These are phyloP conservation scores for Catharus bicknelli DNA, from an alignment of 2,113 vertebrate species.

Conservation along the genomic window DNA sequence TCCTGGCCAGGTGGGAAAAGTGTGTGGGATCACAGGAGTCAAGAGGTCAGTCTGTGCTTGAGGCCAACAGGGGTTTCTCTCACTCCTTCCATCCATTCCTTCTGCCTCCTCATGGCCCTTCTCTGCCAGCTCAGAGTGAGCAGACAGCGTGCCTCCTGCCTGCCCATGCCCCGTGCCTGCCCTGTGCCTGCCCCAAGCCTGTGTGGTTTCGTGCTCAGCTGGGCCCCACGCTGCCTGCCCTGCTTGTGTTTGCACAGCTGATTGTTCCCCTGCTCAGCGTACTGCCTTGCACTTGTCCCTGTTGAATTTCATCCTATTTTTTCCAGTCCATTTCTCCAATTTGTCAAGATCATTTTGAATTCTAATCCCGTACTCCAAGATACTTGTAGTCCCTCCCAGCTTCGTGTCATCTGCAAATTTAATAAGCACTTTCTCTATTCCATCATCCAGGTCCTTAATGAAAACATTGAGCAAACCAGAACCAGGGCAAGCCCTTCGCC, in stretches of 20 bases:
- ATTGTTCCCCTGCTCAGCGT: neutral
- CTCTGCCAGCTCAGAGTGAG: neutral
- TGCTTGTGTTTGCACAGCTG: conserved; percentile 42
- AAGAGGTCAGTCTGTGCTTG: neutral
- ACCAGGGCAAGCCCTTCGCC: neutral
- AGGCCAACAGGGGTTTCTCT: neutral
- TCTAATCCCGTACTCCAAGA: conserved; percentile 64
- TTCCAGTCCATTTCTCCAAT: conserved; percentile 70
- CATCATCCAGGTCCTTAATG: conserved; percentile 48
- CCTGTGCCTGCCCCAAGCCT: neutral
- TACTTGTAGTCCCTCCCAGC: conserved; percentile 65
- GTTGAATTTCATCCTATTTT: conserved; percentile 64
- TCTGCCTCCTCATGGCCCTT: neutral
- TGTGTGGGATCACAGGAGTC: rapidly evolving
- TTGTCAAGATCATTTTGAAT: conserved; percentile 66
- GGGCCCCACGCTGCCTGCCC: neutral
- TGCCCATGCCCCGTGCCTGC: neutral
- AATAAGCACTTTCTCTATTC: conserved; percentile 60
- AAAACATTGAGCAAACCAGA: conserved; percentile 42
- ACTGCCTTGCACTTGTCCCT: conserved; percentile 39
- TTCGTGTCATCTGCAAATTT: conserved; percentile 67
- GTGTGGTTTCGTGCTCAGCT: neutral
- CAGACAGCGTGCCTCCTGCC: neutral
- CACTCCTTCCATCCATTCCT: rapidly evolving
- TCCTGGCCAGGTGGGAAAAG: neutral